Base-by-base conservation (phyloP, 1,140 invertebrate species). In the Caenorhabditis remanei region DNA sequence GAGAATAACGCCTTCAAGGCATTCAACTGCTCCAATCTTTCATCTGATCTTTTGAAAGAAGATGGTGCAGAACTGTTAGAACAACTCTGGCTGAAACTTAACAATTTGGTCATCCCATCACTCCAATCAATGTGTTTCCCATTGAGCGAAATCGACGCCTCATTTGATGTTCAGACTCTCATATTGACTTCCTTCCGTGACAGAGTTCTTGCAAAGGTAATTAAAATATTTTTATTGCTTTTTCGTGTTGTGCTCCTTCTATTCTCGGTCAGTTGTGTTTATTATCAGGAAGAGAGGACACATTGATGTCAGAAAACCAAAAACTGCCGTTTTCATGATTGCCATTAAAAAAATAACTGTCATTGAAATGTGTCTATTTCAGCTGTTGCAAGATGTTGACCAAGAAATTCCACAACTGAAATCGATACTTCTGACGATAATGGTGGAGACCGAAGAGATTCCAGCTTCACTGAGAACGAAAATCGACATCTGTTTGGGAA, bases 161-260 rank as follows among this genome's bases (percentile, higher is more conserved):
- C 71, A 79, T 79, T 79, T 79, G 71, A 79, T 79, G 71, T 50
- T 50, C 71, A 79, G 46, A 79, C 71, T 53, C 46, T 79, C 14
- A 79, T 79, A 79, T 79, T 79, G 71, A 79, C 71, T 79, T 46
- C 71, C 46, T 79, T 79, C 71, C 71, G 71, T 41, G 71, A 79
- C 21, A 79, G 71, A 79, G 71, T 79, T 79, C 71, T 79, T 11
- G 71, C 71, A 79, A 79, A 79, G 71, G 71, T 79, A 79, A 79
- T 79, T 19, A 79, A 79, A 79, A 7, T 53, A 11, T 13, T 43
- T 46, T 46, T 79, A 46, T 46, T 19, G 11, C 13, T 19, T n/a
- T 79, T 53, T 79, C 19, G 14, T 6, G 9, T 41, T 50, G 71
- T 79, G 71, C n/a, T 8, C 41, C 40, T 79, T 71, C 65, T 71